Conservation (phyloP, 2,113 vertebrate species). For the Albula goreensis region DNA sequence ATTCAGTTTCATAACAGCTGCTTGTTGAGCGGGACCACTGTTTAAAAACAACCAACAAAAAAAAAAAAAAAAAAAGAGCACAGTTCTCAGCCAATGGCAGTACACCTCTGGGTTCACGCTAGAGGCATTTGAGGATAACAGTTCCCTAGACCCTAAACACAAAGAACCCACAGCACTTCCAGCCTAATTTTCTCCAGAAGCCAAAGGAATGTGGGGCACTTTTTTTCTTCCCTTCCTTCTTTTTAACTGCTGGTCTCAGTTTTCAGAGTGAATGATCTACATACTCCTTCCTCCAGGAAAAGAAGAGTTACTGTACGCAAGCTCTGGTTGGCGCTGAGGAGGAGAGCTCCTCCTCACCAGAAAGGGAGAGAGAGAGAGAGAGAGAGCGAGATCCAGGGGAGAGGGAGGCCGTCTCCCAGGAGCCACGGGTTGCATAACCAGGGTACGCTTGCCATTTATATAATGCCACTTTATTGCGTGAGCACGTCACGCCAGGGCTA, state of each 20-base stretch:
- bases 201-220: neutral
- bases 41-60: neutral
- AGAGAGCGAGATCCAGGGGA: neutral
- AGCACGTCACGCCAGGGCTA: conserved; percentile 12
- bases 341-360: neutral
- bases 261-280: neutral
- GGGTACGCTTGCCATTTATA: conserved; percentile 22
- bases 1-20: neutral
- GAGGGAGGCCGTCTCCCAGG: conserved; percentile 6
- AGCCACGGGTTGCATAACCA: conserved; percentile 29
- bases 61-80: neutral
- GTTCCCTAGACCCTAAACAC: neutral
- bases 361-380: neutral
- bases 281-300: neutral
- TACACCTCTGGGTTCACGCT: neutral
- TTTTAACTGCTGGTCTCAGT: neutral
- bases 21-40: neutral
- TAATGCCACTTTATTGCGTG: conserved; percentile 18
- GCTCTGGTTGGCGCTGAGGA: neutral
- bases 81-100: neutral
- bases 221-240: neutral
- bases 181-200: neutral
- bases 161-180: neutral
- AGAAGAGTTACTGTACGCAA: neutral
- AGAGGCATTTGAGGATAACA: neutral